phyloP scores from a whole-genome alignment of 53 echinoderm and acorn worm genomes.

The Temnopleurus reevesii region DNA sequence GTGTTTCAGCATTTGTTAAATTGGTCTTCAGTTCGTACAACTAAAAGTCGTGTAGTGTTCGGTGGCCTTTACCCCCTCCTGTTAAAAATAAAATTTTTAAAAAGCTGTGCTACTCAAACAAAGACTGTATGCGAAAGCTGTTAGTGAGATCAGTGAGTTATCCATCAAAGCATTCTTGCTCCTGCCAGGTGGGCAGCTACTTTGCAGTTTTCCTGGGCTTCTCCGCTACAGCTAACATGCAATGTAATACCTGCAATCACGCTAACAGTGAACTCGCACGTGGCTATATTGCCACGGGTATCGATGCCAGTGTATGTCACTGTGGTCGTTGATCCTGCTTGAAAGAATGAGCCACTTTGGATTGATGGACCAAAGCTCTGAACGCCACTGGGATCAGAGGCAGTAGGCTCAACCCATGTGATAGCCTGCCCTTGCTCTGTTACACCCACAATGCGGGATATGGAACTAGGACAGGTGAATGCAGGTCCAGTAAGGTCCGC shows the following conservation, averaged over 20 bases:
- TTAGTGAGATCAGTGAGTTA: too few relatives aligned
- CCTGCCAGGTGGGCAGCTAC: too few relatives aligned
- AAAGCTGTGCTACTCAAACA: too few relatives aligned
- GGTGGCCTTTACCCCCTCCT: too few relatives aligned
- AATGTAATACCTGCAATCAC: conserved; percentile 54
- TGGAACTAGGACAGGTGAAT: conserved; percentile 36
- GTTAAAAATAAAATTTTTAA: too few relatives aligned
- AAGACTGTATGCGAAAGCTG: too few relatives aligned
- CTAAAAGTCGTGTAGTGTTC: too few relatives aligned
- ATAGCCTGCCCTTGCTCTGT: conserved; percentile 9
- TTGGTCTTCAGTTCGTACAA: too few relatives aligned
- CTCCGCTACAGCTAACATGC: too few relatives aligned
- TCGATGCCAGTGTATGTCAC: conserved; percentile 67
- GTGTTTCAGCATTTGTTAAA: too few relatives aligned
- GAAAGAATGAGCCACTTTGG: conserved; percentile 8
- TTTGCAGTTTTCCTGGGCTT: too few relatives aligned
- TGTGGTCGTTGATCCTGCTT: background rate
- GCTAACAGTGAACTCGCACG: conserved; percentile 65
- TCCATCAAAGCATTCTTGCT: too few relatives aligned
- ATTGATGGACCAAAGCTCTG: conserved; percentile 25
- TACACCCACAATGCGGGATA: background rate
- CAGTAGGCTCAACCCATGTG: conserved; percentile 54
- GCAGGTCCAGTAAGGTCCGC: conserved; percentile 57
- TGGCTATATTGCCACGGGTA: conserved; percentile 58
- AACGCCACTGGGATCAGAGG: conserved; percentile 46